Conservation (phyloP, 2,113 vertebrate species). For the Thalassoma bifasciatum region DNA sequence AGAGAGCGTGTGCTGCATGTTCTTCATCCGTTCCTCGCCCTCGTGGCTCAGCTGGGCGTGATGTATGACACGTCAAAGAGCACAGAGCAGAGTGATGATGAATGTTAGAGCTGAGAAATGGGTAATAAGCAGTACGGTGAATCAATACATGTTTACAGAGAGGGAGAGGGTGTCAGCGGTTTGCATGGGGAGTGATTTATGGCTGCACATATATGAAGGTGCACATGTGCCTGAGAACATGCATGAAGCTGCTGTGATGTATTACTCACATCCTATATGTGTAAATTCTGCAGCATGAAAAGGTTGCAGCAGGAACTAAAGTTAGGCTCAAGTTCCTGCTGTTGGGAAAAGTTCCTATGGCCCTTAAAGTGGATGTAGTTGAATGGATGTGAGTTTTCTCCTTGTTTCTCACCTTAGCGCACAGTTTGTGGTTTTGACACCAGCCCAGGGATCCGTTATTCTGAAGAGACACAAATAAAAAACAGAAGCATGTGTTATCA, state of each 20-base stretch:
- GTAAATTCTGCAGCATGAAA: too few species aligned
- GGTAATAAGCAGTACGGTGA: constrained; percentile 13
- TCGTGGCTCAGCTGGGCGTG: constrained; percentile 16
- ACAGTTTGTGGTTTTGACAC: constrained; percentile 76
- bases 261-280: constrained; percentile 6
- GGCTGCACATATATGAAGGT: constrained; percentile 2
- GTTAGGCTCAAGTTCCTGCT: too few species aligned
- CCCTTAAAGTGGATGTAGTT: too few species aligned
- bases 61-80: neutral
- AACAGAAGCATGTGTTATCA: neutral
- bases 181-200: constrained; percentile 40
- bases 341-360: too few species aligned
- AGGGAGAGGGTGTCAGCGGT: neutral
- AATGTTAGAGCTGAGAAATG: constrained; percentile 24
- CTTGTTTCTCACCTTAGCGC: constrained; percentile 71
- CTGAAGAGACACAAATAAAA: constrained; percentile 39
- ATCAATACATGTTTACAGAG: constrained; percentile 18
- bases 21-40: neutral
- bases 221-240: neutral
- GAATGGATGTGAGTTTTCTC: too few species aligned
- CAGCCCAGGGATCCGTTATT: constrained; percentile 74
- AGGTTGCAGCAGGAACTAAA: too few species aligned
- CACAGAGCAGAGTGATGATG: constrained; percentile 25
- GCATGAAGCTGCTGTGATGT: constrained; percentile 26
- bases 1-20: neutral